These are phyloP conservation scores for Caenorhabditis inopinata DNA, from an alignment of 1,140 invertebrate species.

Conservation along the genomic window DNA sequence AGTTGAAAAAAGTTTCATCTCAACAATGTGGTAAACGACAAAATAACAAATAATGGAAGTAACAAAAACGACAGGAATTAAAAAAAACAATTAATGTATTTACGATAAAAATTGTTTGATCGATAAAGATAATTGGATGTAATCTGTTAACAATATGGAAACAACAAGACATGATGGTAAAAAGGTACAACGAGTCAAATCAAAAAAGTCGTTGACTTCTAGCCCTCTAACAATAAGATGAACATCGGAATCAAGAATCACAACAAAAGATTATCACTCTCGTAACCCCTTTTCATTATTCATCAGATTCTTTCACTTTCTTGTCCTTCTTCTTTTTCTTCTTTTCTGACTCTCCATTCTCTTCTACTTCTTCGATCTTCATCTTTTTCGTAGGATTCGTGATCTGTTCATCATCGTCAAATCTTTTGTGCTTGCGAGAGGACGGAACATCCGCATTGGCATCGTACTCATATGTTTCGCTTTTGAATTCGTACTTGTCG, in stretches of 20 bases:
- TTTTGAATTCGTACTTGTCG: constrained; percentile 62
- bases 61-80: not conserved
- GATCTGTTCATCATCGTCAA: constrained; percentile 47
- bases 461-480: constrained; percentile 60
- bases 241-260: not conserved
- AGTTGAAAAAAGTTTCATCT: not conserved
- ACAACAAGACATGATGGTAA: not conserved
- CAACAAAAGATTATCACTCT: constrained; percentile 29
- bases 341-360: constrained; percentile 5
- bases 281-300: not conserved
- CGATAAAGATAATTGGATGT: not conserved
- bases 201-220: no score
- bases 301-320: constrained; percentile 12
- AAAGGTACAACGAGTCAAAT: constrained; percentile 14
- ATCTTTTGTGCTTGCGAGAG: constrained; percentile 47
- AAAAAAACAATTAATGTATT: not conserved
- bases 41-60: constrained; percentile 10
- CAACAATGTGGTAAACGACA: not conserved
- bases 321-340: constrained; percentile 31
- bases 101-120: not conserved
- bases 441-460: constrained; percentile 44
- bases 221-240: no score
- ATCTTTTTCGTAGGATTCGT: constrained; percentile 33
- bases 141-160: not conserved
- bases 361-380: constrained; percentile 33